A percentile compares a stretch with the other conserved stretches of the same genome.
phyloP scores from a whole-genome alignment of 2,888 invertebrate genomes.

The Tetranychus piercei region DNA sequence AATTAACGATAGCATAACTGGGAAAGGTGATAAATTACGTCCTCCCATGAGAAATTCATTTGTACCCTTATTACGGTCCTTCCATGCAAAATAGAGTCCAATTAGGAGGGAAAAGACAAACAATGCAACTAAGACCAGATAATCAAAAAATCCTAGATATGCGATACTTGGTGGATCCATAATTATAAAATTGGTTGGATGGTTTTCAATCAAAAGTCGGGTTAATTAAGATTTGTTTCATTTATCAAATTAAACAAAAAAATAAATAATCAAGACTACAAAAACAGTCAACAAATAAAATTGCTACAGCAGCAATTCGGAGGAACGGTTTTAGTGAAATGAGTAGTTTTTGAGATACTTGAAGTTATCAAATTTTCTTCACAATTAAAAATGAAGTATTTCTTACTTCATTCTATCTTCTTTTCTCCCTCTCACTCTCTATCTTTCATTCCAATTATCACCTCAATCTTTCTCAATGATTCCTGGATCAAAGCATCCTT shows the following conservation, averaged over 20 bases:
- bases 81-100: constrained; percentile 37
- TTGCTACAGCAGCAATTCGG: no score
- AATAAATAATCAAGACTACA: no score
- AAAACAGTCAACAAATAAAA: no score
- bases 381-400: neutral
- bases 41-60: constrained; percentile 32
- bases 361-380: no score
- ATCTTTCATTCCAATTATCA: neutral
- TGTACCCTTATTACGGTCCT: constrained; percentile 36
- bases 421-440: constrained; percentile 1
- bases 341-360: no score
- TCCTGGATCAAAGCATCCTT: no score
- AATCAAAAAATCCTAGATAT: constrained; percentile 26
- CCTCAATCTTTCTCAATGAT: no score
- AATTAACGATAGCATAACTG: constrained; percentile 32
- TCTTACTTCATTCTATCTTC: neutral
- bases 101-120: constrained; percentile 31
- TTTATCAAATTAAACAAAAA: no score
- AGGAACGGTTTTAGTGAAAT: no score
- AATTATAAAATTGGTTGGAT: neutral
- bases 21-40: constrained; percentile 31
- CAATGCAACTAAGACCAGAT: constrained; percentile 30
- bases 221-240: no score
- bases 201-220: no score
- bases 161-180: neutral